These are phyloP conservation scores for Drosophila peninsularis DNA, from an alignment of 2,888 invertebrate genomes.

Conservation along the genomic window DNA sequence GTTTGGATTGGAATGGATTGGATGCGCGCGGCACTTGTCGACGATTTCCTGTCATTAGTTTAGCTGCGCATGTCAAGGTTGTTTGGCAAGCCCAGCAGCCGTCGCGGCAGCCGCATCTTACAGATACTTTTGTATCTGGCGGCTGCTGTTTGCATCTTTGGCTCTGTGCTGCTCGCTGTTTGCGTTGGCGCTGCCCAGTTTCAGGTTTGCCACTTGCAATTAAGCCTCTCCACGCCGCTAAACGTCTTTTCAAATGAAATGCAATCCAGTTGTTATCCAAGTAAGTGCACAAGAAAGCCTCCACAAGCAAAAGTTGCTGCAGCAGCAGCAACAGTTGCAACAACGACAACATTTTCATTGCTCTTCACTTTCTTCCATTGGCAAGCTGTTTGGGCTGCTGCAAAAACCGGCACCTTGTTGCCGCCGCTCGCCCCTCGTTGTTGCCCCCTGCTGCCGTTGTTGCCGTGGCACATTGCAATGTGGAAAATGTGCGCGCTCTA, in stretches of 20 bases:
- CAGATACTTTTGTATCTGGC: slow-evolving; percentile 16
- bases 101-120: slow-evolving; percentile 30
- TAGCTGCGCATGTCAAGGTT: slow-evolving; percentile 73
- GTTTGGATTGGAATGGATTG: slow-evolving; percentile 23
- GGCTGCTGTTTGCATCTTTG: slow-evolving; percentile 11
- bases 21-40: slow-evolving; percentile 66
- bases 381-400: slow-evolving; percentile 28
- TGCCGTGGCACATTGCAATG: slow-evolving; percentile 61
- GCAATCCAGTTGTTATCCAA: slow-evolving; percentile 71
- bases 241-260: slow-evolving; percentile 76
- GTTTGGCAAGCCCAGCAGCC: slow-evolving; percentile 71
- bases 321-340: slow-evolving; percentile 22
- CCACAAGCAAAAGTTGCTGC: slow-evolving; percentile 45
- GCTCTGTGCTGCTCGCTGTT: slow-evolving; percentile 1
- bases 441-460: slow-evolving; percentile 5
- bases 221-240: slow-evolving; percentile 61
- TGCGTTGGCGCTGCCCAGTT: slow-evolving; percentile 46
- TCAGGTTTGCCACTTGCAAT: slow-evolving; percentile 59
- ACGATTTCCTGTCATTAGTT: slow-evolving; percentile 75
- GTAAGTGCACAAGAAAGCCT: slow-evolving; percentile 62
- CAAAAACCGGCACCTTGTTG: slow-evolving; percentile 47
- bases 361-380: slow-evolving; percentile 73
- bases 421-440: background rate
- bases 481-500: slow-evolving; percentile 71
- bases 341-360: slow-evolving; percentile 62